Percentiles rank a stretch among this genome's conserved stretches.
phyloP scores from a whole-genome alignment of 2,888 invertebrate genomes.

The Aspidapion aeneum region DNA sequence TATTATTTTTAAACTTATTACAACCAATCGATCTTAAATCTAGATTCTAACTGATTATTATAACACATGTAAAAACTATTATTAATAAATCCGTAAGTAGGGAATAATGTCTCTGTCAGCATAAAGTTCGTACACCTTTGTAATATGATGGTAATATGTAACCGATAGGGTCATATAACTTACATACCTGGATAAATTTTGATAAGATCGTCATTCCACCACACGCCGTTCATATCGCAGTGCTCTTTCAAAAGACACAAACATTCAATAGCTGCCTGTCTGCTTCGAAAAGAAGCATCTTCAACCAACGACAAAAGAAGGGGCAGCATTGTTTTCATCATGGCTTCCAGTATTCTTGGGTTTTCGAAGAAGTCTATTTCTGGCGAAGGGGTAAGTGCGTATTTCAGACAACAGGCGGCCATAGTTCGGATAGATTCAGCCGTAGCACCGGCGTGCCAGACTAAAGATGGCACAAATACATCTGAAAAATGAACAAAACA shows the following conservation, averaged over 20 bases:
- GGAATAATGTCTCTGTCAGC: too few relatives aligned
- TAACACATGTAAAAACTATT: too few relatives aligned
- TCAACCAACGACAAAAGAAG: slow-evolving; percentile 58
- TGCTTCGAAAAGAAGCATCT: slow-evolving; percentile 60
- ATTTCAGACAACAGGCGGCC: slow-evolving; percentile 68
- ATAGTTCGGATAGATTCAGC: slow-evolving; percentile 76
- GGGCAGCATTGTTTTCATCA: slow-evolving; percentile 51
- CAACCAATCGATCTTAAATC: too few relatives aligned
- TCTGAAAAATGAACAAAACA: slow-evolving; percentile 50
- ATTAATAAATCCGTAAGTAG: too few relatives aligned
- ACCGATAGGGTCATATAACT: too few relatives aligned
- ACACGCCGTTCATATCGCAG: slow-evolving; percentile 42
- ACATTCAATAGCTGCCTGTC: slow-evolving; percentile 60
- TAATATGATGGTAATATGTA: too few relatives aligned
- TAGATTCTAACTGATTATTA: too few relatives aligned
- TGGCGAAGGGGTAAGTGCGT: slow-evolving; percentile 54
- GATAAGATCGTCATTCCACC: slow-evolving; percentile 55
- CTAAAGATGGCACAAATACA: slow-evolving; percentile 67
- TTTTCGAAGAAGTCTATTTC: slow-evolving; percentile 34
- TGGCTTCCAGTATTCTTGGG: slow-evolving; percentile 14
- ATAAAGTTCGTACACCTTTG: too few relatives aligned
- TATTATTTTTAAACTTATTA: too few relatives aligned
- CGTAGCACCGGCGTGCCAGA: slow-evolving; percentile 75
- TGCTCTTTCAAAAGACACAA: slow-evolving; percentile 48
- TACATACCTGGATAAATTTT: slow-evolving; percentile 63